Evolutionary conservation across 2,113 vertebrate species (phyloP).

Genomic region (Pleuronectes platessa): DNA sequence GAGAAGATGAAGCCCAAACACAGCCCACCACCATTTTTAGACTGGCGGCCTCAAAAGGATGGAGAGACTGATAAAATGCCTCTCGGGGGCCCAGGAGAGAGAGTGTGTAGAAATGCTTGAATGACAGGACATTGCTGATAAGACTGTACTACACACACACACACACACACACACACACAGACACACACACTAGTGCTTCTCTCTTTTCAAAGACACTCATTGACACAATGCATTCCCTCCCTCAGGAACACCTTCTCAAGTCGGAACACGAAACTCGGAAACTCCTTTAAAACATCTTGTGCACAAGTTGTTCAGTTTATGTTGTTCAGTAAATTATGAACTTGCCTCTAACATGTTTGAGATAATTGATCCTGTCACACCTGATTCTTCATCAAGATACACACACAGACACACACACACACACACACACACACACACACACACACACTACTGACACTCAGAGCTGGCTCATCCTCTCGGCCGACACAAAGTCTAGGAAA

Average conservation of each 20-base stretch:
- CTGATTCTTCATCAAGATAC: too few relatives aligned
- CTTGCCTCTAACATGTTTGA: too few relatives aligned
- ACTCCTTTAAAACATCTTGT: too few relatives aligned
- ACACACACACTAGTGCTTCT: conserved; percentile 28
- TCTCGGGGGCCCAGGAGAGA: not conserved
- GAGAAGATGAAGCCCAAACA: conserved; percentile 12
- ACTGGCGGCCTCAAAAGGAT: not conserved
- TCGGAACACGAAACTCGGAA: too few relatives aligned
- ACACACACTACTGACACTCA: conserved; percentile 44
- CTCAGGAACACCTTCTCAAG: too few relatives aligned
- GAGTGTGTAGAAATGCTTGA: conserved; percentile 14
- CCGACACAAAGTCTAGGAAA: conserved; percentile 25
- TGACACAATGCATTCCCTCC: too few relatives aligned
- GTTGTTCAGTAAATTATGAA: too few relatives aligned
- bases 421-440: conserved; percentile 8
- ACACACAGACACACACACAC: not conserved
- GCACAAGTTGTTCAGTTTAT: too few relatives aligned
- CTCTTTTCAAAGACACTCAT: too few relatives aligned
- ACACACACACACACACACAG: conserved; percentile 10
- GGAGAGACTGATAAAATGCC: conserved; percentile 16
- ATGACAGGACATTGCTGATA: conserved; percentile 1
- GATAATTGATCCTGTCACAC: too few relatives aligned
- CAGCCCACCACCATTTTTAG: conserved; percentile 9
- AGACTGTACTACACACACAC: not conserved
- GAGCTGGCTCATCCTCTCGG: not conserved